A percentile compares a stretch with the other conserved stretches of the same genome.
Conservation (phyloP, 2,888 invertebrate genomes). For the Archaeoteleia sp. region DNA sequence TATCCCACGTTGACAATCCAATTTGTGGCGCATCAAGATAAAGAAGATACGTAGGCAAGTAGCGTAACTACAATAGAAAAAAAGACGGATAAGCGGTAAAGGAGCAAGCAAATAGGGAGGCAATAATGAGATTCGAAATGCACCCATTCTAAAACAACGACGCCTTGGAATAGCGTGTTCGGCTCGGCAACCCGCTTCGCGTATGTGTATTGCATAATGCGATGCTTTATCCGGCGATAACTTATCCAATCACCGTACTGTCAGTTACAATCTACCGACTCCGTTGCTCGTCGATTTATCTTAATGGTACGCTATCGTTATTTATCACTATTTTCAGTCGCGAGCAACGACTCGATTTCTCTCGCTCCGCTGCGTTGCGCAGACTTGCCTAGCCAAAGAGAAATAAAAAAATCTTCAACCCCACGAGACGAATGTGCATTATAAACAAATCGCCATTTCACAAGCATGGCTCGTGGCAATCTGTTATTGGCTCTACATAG, state of each 20-base stretch:
- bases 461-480: conserved; percentile 46
- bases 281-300: conserved; percentile 71
- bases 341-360: conserved; percentile 61
- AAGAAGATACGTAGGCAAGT: conserved; percentile 33
- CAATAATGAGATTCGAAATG: conserved; percentile 63
- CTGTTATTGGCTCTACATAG: conserved; percentile 42
- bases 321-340: conserved; percentile 71
- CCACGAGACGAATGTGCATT: conserved; percentile 47
- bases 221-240: conserved; percentile 65
- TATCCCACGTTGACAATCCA: conserved; percentile 63
- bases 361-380: conserved; percentile 47
- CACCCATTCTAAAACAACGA: conserved; percentile 58
- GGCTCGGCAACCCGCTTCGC: conserved; percentile 37
- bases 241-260: conserved; percentile 71
- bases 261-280: conserved; percentile 69
- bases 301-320: conserved; percentile 71
- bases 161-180: conserved; percentile 51
- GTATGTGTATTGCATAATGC: conserved; percentile 64
- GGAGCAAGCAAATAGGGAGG: conserved; percentile 32
- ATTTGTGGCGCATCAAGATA: conserved; percentile 65
- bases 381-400: conserved; percentile 33
- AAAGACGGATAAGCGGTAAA: conserved; percentile 10
- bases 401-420: conserved; percentile 33
- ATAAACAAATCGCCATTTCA: conserved; percentile 52
- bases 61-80: conserved; percentile 19